Conservation (phyloP, 2,113 vertebrate genomes). For the Barbus barbus region DNA sequence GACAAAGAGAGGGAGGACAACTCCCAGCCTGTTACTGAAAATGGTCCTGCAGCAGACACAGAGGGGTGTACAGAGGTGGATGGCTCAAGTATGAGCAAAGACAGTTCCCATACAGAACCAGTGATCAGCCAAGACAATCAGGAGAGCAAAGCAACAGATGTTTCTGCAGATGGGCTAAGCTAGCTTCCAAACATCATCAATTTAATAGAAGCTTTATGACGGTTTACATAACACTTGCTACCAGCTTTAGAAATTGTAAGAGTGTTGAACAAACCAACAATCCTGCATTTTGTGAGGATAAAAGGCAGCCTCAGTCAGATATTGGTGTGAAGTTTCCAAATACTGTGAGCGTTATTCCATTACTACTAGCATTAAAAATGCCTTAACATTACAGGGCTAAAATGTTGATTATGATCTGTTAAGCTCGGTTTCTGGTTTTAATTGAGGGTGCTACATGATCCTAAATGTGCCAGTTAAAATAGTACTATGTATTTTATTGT, state of each 20-base stretch:
- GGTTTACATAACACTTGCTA: constrained; percentile 22
- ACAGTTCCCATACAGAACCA: background rate
- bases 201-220: constrained; percentile 39
- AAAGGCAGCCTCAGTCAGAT: too few species aligned
- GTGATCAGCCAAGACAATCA: constrained; percentile 11
- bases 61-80: background rate
- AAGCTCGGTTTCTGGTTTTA: background rate
- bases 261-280: background rate
- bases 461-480: background rate
- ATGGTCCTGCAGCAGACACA: background rate
- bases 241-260: background rate
- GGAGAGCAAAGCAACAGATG: constrained; percentile 44
- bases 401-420: background rate
- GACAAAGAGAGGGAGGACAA: constrained; percentile 4
- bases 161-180: background rate
- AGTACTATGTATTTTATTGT: background rate
- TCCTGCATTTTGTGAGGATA: background rate
- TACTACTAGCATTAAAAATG: constrained; percentile 10
- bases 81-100: background rate
- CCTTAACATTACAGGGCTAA: background rate
- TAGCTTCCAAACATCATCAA: background rate
- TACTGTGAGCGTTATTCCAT: background rate
- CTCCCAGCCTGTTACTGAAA: constrained; percentile 10
- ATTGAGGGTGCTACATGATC: background rate
- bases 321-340: background rate